These are phyloP conservation scores for Nesoenas mayeri DNA, from an alignment of 2,113 vertebrate species.

Conservation along the genomic window DNA sequence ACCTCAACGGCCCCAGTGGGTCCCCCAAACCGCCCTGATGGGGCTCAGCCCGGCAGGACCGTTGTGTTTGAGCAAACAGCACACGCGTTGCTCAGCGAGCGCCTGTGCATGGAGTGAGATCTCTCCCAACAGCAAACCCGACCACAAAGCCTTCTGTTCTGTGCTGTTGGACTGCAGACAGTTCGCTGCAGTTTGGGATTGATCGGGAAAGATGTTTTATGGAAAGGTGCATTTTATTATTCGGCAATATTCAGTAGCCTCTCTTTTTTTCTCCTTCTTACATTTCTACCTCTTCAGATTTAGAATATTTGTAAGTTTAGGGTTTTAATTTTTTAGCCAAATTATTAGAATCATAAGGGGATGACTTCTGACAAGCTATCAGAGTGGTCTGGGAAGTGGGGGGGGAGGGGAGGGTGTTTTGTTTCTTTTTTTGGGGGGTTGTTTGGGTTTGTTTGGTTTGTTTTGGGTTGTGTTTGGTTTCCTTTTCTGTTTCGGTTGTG, in stretches of 20 bases:
- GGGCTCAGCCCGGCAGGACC: background rate
- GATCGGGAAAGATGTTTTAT: background rate
- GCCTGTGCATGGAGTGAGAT: conserved; percentile 55
- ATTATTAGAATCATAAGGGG: background rate
- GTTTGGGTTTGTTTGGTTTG: too few relatives aligned
- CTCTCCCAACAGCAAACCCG: conserved; percentile 57
- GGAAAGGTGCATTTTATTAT: background rate
- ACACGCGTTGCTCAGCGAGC: conserved; percentile 47
- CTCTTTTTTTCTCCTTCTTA: background rate
- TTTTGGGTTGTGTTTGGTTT: too few relatives aligned
- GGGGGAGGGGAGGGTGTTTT: too few relatives aligned
- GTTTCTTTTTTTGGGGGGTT: too few relatives aligned
- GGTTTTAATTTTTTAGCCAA: background rate
- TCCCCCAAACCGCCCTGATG: too few relatives aligned
- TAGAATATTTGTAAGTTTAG: background rate
- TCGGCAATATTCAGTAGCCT: background rate
- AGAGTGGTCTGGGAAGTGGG: fast-evolving
- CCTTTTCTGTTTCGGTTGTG: too few relatives aligned
- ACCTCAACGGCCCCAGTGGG: too few relatives aligned
- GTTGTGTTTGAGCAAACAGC: conserved; percentile 53
- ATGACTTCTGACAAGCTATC: background rate
- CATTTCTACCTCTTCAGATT: background rate
- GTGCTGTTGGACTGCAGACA: conserved; percentile 8
- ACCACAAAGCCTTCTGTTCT: conserved; percentile 71
- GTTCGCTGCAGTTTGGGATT: background rate